Evolutionary conservation across 2,797 vertebrate genomes (phyloP), one percentile per base, ranked within the genome.

Genomic region (Anguilla obscura): DNA sequence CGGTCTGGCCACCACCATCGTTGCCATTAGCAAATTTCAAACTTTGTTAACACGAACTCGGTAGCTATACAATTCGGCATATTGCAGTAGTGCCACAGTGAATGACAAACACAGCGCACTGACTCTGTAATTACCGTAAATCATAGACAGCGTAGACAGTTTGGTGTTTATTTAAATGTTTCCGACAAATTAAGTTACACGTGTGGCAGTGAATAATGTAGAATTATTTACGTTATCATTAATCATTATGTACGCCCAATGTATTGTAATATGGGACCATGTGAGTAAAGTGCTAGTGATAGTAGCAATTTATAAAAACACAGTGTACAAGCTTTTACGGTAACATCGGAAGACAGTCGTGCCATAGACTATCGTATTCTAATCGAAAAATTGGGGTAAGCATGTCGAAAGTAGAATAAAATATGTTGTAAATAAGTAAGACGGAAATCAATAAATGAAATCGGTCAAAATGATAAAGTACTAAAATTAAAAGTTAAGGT

Each of bases 1-100:
- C 0, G 96, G 95, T 36, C 90, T 80, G 27, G 58, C n/a, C 24
- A 48, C 2, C 33, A 85, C 85, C 92, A 93, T 93, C 14, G 3
- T n/a, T 54, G 21, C n/a, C 63, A 40, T 60, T 10, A 18, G 8
- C 33, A 6, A 16, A 60, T 6, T 69, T 16, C 7, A 4, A 21
- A 10, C 14, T 74, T 60, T n/a, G 48, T 52, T 84, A 48, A 66
- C 21, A 10, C 36, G 27, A 9, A 12, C 0, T 2, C 1, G 18
- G 4, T 5, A 30, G 60, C 6, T 63, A 18, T 6, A 54, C 16
- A 60, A 60, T 30, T 36, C 18, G 18, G 60, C 30, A 85, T 40
- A 85, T 36, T 33, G 16, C 18, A 3, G 60, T 58, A 12, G 1
- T 40, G 83, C 0, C 21, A 8, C 2, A 18, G 24, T 0, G 3